Percentiles rank a stretch among this genome's conserved stretches.
Conservation (phyloP, 2,797 vertebrate species). For the Benthosema pterotum region DNA sequence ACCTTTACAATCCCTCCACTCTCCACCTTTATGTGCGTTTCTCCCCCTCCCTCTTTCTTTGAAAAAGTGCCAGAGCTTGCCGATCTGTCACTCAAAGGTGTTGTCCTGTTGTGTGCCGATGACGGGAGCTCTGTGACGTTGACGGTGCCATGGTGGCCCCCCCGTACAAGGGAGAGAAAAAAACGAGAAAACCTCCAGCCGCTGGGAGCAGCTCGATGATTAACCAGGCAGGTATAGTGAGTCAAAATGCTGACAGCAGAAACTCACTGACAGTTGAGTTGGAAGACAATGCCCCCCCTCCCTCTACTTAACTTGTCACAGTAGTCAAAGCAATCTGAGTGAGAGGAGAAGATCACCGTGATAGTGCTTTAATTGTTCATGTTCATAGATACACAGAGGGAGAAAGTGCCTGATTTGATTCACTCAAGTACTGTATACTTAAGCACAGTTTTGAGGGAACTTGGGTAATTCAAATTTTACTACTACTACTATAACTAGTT, state of each 20-base stretch:
- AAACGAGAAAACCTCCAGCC: slow-evolving; percentile 70
- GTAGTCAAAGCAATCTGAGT: slow-evolving; percentile 76
- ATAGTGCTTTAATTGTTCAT: slow-evolving; percentile 39
- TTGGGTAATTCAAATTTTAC: no score
- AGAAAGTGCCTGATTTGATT: no score
- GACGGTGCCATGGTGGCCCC: slow-evolving; percentile 49
- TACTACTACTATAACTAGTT: no score
- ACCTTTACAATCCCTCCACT: slow-evolving; percentile 35
- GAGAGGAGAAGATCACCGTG: slow-evolving; percentile 34
- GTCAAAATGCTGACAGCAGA: slow-evolving; percentile 81
- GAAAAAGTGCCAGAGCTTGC: slow-evolving; percentile 77
- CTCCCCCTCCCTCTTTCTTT: slow-evolving; percentile 59
- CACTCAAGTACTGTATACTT: no score
- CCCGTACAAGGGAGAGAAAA: no score
- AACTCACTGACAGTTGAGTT: slow-evolving; percentile 81
- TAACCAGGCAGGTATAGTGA: slow-evolving; percentile 83
- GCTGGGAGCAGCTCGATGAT: slow-evolving; percentile 79
- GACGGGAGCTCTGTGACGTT: slow-evolving; percentile 60
- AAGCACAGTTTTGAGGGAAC: no score
- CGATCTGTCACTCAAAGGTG: slow-evolving; percentile 83
- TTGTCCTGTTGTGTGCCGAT: slow-evolving; percentile 72
- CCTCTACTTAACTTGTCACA: slow-evolving; percentile 84
- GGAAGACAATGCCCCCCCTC: slow-evolving; percentile 80
- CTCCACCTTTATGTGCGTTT: background rate
- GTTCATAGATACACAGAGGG: background rate